Percentiles rank a stretch among this genome's conserved stretches.
phyloP scores from a whole-genome alignment of 1,140 invertebrate species.

The Sycophaga agraensis region DNA sequence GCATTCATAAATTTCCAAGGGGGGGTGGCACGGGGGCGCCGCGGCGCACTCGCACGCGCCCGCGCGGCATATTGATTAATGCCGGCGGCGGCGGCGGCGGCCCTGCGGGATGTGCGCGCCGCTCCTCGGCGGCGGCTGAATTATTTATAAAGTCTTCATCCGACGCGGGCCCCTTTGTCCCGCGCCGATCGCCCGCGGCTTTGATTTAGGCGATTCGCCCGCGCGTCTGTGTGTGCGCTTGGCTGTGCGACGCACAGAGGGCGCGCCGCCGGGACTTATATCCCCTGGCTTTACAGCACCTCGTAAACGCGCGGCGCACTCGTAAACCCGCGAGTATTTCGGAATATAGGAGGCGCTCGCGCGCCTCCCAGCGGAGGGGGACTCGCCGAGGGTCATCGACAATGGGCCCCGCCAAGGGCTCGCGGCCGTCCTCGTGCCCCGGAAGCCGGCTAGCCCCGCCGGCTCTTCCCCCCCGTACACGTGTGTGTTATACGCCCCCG shows the following conservation, averaged over 20 bases:
- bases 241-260: background rate
- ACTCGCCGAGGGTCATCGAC: too few species aligned
- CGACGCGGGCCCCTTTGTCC: conserved; percentile 40
- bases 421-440: background rate
- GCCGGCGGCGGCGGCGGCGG: too few species aligned
- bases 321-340: conserved; percentile 6
- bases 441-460: conserved; percentile 4
- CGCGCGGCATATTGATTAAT: conserved; percentile 51
- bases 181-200: conserved; percentile 19
- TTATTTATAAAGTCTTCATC: conserved; percentile 49
- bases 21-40: too few species aligned
- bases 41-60: too few species aligned
- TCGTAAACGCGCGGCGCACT: background rate
- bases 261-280: background rate
- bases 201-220: conserved; percentile 28
- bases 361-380: too few species aligned
- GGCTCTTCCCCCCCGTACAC: conserved; percentile 10
- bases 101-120: conserved; percentile 45
- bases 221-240: too few species aligned
- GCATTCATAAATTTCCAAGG: conserved; percentile 48
- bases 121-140: conserved; percentile 43
- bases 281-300: too few species aligned
- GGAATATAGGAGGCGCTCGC: too few species aligned
- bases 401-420: too few species aligned
- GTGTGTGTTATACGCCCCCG: background rate